Percentiles rank a stretch among this genome's conserved stretches.
phyloP scores from a whole-genome alignment of 2,113 vertebrate species.

The Zosterops pallidus region DNA sequence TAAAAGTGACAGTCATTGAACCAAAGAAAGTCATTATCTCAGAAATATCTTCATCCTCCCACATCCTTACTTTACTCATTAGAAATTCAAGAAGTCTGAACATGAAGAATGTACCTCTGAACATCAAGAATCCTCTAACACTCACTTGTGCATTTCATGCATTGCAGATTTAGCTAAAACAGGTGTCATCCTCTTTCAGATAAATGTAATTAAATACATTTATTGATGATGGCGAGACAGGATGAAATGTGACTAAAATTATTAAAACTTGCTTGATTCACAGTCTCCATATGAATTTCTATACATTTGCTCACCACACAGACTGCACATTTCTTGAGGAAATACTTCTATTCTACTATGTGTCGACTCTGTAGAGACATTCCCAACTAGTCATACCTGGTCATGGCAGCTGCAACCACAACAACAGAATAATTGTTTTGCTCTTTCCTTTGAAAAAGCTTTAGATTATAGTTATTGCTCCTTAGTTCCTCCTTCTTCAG shows the following conservation, averaged over 20 bases:
- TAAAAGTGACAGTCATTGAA: not conserved
- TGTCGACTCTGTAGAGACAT: not conserved
- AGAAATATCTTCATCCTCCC: not conserved
- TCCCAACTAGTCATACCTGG: not conserved
- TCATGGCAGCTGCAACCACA: not conserved
- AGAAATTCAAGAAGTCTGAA: not conserved
- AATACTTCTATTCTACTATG: not conserved
- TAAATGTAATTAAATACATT: not conserved
- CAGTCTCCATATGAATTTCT: not conserved
- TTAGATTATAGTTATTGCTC: not conserved
- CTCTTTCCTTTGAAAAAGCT: not conserved
- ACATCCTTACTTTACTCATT: not conserved
- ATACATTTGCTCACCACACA: not conserved
- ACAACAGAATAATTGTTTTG: not conserved
- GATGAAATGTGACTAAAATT: not conserved
- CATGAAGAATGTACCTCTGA: not conserved
- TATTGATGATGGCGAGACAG: not conserved
- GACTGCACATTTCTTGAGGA: not conserved
- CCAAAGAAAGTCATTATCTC: not conserved
- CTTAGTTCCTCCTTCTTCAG: not conserved
- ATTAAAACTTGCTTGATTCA: not conserved
- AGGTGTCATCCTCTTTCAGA: not conserved
- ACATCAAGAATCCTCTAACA: not conserved
- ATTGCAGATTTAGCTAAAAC: not conserved
- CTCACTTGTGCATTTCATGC: not conserved